These are phyloP conservation scores for Distichodus sexfasciatus DNA, from an alignment of 2,797 vertebrate species.

Conservation along the genomic window DNA sequence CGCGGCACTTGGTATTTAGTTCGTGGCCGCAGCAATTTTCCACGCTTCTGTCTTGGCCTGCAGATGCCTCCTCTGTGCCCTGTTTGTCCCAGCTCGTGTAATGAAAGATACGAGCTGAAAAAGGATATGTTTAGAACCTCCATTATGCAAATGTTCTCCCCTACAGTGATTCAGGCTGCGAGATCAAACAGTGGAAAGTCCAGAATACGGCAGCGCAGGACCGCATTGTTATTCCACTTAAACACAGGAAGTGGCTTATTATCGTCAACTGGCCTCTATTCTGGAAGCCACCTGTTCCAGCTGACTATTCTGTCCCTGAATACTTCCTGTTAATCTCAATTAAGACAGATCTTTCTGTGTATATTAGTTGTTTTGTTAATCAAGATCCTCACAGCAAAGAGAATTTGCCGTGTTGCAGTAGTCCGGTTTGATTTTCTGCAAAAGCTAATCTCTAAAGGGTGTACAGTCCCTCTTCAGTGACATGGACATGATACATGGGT, in stretches of 20 bases:
- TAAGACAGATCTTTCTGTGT: neutral
- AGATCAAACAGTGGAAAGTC: conserved; percentile 42
- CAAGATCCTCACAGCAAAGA: no score
- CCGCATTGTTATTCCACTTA: neutral
- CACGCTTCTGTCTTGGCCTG: neutral
- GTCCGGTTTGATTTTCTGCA: no score
- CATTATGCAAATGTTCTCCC: conserved; percentile 40
- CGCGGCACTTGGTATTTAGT: conserved; percentile 17
- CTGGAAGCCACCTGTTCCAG: neutral
- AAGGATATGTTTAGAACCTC: conserved; percentile 34
- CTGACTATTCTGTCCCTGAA: neutral
- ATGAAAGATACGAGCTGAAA: conserved; percentile 40
- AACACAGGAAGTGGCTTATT: conserved; percentile 15
- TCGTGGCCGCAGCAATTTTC: conserved; percentile 17
- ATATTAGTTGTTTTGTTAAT: neutral
- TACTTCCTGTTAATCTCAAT: neutral
- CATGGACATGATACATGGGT: no score
- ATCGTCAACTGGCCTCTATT: no score
- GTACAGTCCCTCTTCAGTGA: no score
- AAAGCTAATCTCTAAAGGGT: no score
- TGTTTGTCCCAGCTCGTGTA: conserved; percentile 28
- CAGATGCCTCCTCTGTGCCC: neutral
- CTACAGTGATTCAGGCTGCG: conserved; percentile 41
- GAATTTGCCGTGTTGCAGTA: no score
- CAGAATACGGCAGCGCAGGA: conserved; percentile 18